A percentile compares a stretch with the other conserved stretches of the same genome.
These are phyloP conservation scores for Psittacus erithacus DNA, from an alignment of 2,113 vertebrate species.

Conservation along the genomic window DNA sequence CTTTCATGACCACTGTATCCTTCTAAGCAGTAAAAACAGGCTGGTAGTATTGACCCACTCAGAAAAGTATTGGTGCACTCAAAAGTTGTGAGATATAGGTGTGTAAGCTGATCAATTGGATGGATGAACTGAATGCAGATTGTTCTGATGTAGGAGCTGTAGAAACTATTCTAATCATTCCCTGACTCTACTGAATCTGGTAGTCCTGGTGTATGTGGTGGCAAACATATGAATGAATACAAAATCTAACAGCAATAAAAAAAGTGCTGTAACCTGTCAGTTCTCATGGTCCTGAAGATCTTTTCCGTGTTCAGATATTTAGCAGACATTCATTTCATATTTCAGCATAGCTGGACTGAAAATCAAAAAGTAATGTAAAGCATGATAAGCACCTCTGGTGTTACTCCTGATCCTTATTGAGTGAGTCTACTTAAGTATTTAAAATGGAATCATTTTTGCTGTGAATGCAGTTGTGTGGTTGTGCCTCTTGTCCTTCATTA, in stretches of 20 bases:
- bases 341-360: background rate
- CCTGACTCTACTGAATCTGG: background rate
- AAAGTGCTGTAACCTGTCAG: background rate
- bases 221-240: background rate
- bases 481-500: background rate
- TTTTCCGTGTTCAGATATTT: background rate
- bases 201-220: background rate
- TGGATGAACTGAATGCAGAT: background rate
- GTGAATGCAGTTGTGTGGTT: background rate
- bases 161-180: background rate
- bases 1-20: background rate
- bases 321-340: background rate
- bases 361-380: background rate
- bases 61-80: background rate
- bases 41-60: background rate
- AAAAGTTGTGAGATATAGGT: background rate
- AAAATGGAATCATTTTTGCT: background rate
- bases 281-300: background rate
- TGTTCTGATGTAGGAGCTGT: background rate
- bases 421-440: background rate
- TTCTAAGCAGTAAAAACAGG: background rate
- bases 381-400: background rate
- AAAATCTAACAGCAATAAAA: background rate
- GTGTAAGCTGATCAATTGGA: background rate
- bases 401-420: background rate